Base-by-base conservation (phyloP, 2,888 invertebrate genomes). In the Girardia tigrina region DNA sequence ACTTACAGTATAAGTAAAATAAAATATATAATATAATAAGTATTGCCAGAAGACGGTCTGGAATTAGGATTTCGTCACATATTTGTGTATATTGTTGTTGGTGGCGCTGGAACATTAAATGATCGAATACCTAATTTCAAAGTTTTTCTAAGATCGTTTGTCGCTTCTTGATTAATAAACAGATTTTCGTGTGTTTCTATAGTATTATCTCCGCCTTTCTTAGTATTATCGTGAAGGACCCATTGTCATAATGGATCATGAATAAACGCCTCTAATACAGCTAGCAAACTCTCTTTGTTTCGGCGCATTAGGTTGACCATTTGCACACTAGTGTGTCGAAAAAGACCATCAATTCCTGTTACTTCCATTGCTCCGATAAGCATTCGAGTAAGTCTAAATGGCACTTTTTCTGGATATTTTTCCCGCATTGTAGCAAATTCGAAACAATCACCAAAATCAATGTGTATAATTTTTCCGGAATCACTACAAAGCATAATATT, bases 371-470 rank as follows among this genome's bases (percentile, higher is more conserved):
- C 98, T 84, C 95, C 95, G 77, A 95, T 94, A 23, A 99, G 86
- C 98, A 99, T 99, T 79, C 98, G 87, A 0, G 98, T 99, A 77
- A 99, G 86, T 26, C 84, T 79, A 88, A 99, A 99, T 0, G 98
- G 98, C 80, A 99, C 98, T 85, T 94, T 97, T 85, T 99, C 98
- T 0, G 98, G 98, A 85, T 97, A 99, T 84, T 99, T 98, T 82
- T 98, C 98, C 42, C 98, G 88, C 0, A 94, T 94, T 90, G 97
- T 97, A 0, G 98, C 98, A 70, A 97, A 94, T 86, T 99, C 98
- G 85, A 99, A 99, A 83, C 98, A 99, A 85, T 99, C 98, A 0
- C 98, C 98, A 83, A 99, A 99, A 85, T 99, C 98, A 77, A 99
- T 98, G 83, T 99, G 98, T 75, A 98, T 88, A 82, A 99, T 95